Conservation (phyloP, 2,888 invertebrate species). For the Spilosoma lubricipeda region DNA sequence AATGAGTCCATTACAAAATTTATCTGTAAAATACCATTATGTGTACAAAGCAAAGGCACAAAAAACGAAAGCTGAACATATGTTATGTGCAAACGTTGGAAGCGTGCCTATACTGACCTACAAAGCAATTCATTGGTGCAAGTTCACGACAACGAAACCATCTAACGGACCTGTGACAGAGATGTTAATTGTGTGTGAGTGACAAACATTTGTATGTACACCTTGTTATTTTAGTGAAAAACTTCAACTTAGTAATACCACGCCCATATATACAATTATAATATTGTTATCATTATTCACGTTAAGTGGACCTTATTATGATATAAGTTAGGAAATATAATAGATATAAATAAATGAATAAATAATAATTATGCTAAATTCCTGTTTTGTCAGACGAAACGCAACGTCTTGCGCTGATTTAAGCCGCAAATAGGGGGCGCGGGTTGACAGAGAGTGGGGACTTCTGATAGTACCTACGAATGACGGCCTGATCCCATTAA, state of each 20-base stretch:
- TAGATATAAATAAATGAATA: not conserved
- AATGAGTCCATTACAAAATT: slow-evolving; percentile 4
- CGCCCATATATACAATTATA: not conserved
- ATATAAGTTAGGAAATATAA: not conserved
- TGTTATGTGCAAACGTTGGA: slow-evolving; percentile 61
- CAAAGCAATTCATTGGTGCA: slow-evolving; percentile 81
- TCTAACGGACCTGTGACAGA: slow-evolving; percentile 82
- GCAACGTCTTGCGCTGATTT: too few species aligned
- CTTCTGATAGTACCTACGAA: too few species aligned
- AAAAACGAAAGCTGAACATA: slow-evolving; percentile 57
- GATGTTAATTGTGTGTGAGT: slow-evolving; percentile 54
- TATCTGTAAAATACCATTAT: slow-evolving; percentile 10
- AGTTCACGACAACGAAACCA: slow-evolving; percentile 81
- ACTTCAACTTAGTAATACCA: not conserved
- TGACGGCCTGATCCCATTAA: too few species aligned
- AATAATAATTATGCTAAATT: too few species aligned
- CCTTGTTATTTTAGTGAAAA: not conserved
- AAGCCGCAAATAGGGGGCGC: too few species aligned
- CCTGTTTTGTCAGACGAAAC: too few species aligned
- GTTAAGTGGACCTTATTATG: not conserved
- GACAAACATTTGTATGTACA: slow-evolving; percentile 5
- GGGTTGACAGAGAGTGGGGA: too few species aligned
- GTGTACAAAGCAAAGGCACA: slow-evolving; percentile 48
- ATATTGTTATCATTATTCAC: not conserved
- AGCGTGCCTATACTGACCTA: slow-evolving; percentile 82